Conservation (phyloP, 2,113 vertebrate species). For the Aythya baeri region DNA sequence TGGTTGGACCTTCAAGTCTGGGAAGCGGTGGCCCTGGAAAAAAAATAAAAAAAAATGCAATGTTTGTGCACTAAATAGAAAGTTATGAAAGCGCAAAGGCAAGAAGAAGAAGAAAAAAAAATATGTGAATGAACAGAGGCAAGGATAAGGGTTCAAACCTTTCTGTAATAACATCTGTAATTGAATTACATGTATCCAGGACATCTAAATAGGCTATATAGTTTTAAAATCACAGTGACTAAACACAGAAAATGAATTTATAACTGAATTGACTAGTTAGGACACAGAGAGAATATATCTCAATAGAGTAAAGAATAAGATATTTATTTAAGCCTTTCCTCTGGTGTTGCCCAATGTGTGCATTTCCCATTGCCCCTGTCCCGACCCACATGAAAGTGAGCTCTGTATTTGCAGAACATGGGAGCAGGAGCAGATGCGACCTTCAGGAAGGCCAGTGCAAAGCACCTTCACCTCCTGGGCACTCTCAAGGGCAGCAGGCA, state of each 20-base stretch:
- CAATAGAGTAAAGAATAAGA: neutral
- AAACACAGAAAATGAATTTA: neutral
- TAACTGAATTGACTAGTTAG: neutral
- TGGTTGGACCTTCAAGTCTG: neutral
- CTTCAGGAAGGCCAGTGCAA: neutral
- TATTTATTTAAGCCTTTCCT: neutral
- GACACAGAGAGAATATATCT: neutral
- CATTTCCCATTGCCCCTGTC: neutral
- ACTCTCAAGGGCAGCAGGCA: neutral
- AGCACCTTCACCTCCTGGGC: neutral
- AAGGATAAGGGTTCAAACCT: neutral
- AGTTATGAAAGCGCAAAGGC: neutral
- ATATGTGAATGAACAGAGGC: neutral
- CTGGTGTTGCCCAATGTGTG: neutral
- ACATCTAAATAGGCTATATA: neutral
- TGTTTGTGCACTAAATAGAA: neutral
- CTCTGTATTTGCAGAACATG: neutral
- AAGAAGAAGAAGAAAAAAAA: fast-evolving
- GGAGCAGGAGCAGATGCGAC: conserved; percentile 4
- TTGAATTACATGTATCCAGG: neutral
- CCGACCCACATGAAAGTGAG: neutral
- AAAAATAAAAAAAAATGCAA: neutral
- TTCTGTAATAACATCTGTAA: neutral
- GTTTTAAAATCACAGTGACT: neutral
- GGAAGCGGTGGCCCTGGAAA: neutral